Evolutionary conservation across 2,113 vertebrate species (phyloP).

Genomic region (Pao palembangensis): DNA sequence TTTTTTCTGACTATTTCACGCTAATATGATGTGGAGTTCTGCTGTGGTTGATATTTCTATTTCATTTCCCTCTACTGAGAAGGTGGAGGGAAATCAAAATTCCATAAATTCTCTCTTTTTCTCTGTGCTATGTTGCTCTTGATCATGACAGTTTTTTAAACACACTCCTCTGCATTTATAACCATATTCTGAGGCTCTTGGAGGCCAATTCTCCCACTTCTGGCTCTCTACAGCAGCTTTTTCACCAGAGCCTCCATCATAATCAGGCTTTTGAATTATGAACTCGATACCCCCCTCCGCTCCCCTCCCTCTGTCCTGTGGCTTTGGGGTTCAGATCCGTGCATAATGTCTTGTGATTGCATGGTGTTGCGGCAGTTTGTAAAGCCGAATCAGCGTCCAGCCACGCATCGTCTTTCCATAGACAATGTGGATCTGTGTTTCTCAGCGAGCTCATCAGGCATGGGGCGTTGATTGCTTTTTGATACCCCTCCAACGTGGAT

Average conservation of each 20-base stretch:
- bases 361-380: slow-evolving; percentile 69
- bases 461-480: slow-evolving; percentile 85
- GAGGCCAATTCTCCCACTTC: slow-evolving; percentile 65
- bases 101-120: slow-evolving; percentile 50
- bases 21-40: slow-evolving; percentile 54
- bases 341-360: slow-evolving; percentile 80
- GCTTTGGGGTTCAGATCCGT: slow-evolving; percentile 71
- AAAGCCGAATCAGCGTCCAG: slow-evolving; percentile 65
- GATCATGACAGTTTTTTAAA: slow-evolving; percentile 63
- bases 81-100: slow-evolving; percentile 35
- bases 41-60: slow-evolving; percentile 56
- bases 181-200: slow-evolving; percentile 59
- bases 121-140: slow-evolving; percentile 55
- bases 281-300: slow-evolving; percentile 59
- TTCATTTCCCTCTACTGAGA: slow-evolving; percentile 51
- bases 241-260: slow-evolving; percentile 62
- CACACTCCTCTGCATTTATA: slow-evolving; percentile 58
- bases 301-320: slow-evolving; percentile 42
- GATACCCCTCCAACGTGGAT: slow-evolving; percentile 81
- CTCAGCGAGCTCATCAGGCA: slow-evolving; percentile 77
- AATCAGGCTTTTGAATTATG: slow-evolving; percentile 74
- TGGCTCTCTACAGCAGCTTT: slow-evolving; percentile 62
- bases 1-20: slow-evolving; percentile 53
- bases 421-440: slow-evolving; percentile 73
- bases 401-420: slow-evolving; percentile 71